Percentiles rank a stretch among this genome's conserved stretches.
These are phyloP conservation scores for Sebastes itinus DNA, from an alignment of 2,797 vertebrate genomes.

Conservation along the genomic window DNA sequence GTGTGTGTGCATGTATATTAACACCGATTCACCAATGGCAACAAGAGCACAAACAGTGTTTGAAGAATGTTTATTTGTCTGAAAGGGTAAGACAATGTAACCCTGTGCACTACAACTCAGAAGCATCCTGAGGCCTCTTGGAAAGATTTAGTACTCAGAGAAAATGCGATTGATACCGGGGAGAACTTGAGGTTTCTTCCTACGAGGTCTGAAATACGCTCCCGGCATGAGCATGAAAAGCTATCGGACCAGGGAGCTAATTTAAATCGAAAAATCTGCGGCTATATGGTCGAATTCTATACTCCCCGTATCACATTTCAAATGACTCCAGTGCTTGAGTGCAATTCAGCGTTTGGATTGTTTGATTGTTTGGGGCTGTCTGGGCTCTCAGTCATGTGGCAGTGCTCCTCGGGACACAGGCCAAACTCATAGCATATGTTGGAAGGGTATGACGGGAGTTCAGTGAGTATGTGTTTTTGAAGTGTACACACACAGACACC, in stretches of 20 bases:
- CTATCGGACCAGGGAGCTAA: slow-evolving; percentile 49
- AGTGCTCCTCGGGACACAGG: slow-evolving; percentile 70
- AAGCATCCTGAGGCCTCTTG: slow-evolving; percentile 67
- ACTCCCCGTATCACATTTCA: slow-evolving; percentile 63
- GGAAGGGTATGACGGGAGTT: slow-evolving; percentile 79
- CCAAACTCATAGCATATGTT: slow-evolving; percentile 83
- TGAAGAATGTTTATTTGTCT: slow-evolving; percentile 68
- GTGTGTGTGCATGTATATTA: slow-evolving; percentile 28
- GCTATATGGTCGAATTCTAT: slow-evolving; percentile 69
- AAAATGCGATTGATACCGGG: slow-evolving; percentile 65
- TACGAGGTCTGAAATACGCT: slow-evolving; percentile 64
- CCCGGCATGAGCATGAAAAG: slow-evolving; percentile 57
- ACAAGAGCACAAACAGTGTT: slow-evolving; percentile 51
- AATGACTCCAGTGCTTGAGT: slow-evolving; percentile 67
- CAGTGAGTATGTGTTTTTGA: slow-evolving; percentile 75
- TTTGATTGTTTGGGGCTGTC: slow-evolving; percentile 77
- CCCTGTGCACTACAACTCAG: slow-evolving; percentile 70
- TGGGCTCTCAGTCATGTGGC: slow-evolving; percentile 76
- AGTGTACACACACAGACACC: slow-evolving; percentile 69
- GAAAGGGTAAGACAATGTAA: slow-evolving; percentile 76
- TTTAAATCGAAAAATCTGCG: slow-evolving; percentile 65
- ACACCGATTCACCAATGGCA: slow-evolving; percentile 50
- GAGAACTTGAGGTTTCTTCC: slow-evolving; percentile 67
- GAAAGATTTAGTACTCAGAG: slow-evolving; percentile 66
- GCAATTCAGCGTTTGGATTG: slow-evolving; percentile 67